Conservation (phyloP, 2,888 invertebrate genomes). For the Alitta virens region DNA sequence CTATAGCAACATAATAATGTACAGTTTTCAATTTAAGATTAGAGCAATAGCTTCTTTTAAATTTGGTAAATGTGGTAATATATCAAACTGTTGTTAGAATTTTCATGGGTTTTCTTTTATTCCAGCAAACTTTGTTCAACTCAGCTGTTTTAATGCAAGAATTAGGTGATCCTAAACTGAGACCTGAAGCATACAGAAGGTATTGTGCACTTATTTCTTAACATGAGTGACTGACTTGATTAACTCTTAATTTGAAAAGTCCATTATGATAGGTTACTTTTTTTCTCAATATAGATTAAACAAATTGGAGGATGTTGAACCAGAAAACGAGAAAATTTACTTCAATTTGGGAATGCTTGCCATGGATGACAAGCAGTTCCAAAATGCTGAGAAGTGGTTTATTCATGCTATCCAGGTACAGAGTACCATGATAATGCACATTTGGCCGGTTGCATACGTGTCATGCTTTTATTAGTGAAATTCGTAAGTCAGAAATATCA, state of each 20-base stretch:
- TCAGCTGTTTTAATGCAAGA: slow-evolving; percentile 93
- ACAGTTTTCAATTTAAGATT: too few relatives aligned
- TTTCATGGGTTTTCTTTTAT: slow-evolving; percentile 1
- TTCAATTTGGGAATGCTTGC: slow-evolving; percentile 96
- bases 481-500: too few relatives aligned
- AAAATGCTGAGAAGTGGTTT: slow-evolving; percentile 88
- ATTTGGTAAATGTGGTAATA: too few relatives aligned
- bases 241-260: not conserved
- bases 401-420: slow-evolving; percentile 67
- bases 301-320: slow-evolving; percentile 74
- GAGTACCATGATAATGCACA: too few relatives aligned
- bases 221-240: not conserved
- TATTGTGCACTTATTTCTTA: slow-evolving; percentile 25
- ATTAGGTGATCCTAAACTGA: slow-evolving; percentile 74
- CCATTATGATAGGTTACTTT: not conserved
- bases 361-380: slow-evolving; percentile 89
- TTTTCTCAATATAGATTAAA: slow-evolving; percentile 63
- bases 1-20: too few relatives aligned
- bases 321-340: slow-evolving; percentile 83
- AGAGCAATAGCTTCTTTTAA: too few relatives aligned
- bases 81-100: too few relatives aligned
- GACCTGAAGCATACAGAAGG: slow-evolving; percentile 64
- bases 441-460: too few relatives aligned
- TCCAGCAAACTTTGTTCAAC: slow-evolving; percentile 80
- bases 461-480: too few relatives aligned